Conservation (phyloP, 2,888 invertebrate genomes). For the Agriopis aurantiaria region DNA sequence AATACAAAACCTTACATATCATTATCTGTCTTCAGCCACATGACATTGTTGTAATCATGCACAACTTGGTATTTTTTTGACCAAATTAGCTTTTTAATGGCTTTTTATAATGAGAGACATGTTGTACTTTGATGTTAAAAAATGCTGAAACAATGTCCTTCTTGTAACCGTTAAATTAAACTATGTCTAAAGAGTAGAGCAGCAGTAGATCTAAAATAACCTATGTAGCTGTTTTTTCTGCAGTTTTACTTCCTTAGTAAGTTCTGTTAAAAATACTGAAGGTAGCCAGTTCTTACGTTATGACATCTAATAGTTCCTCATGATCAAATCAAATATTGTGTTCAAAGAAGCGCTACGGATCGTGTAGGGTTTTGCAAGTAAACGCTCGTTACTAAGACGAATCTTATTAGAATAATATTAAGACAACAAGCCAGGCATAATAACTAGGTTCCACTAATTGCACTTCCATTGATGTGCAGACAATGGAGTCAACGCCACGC, state of each 20-base stretch:
- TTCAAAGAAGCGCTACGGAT: not conserved
- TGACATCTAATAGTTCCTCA: not conserved
- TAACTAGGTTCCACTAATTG: conserved; percentile 64
- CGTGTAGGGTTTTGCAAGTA: conserved; percentile 37
- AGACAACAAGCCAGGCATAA: conserved; percentile 56
- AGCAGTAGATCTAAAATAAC: no score
- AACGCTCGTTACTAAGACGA: conserved; percentile 40
- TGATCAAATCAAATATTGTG: not conserved
- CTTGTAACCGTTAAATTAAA: no score
- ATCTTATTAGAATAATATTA: conserved; percentile 57
- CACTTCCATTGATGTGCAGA: conserved; percentile 61
- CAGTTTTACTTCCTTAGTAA: no score
- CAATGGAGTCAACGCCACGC: conserved; percentile 65
- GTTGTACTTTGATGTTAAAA: no score
- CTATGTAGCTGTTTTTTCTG: no score
- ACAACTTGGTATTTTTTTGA: not conserved
- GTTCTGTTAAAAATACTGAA: not conserved
- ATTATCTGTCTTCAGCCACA: not conserved
- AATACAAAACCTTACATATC: not conserved
- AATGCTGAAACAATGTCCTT: no score
- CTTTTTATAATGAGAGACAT: no score
- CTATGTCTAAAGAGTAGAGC: no score
- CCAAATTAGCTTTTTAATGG: not conserved
- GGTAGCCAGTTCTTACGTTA: not conserved
- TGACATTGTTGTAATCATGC: not conserved